phyloP scores from a whole-genome alignment of 35 echinoderm and acorn worm genomes.

The Ophioderma brevispina region DNA sequence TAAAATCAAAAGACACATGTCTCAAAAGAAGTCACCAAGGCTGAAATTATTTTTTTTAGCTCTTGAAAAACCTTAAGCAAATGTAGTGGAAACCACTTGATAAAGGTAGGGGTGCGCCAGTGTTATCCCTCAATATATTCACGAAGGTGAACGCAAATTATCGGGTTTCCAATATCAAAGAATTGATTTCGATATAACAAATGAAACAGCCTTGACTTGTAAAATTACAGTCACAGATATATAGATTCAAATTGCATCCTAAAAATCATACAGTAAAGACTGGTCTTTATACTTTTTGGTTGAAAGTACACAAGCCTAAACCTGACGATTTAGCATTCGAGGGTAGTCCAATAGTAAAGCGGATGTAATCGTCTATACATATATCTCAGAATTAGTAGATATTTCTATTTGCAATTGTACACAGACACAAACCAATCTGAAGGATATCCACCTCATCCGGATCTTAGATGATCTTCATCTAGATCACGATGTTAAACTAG shows the following conservation, averaged over 20 bases:
- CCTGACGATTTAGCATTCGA: background rate
- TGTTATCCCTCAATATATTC: background rate
- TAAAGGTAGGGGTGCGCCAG: background rate
- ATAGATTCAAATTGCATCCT: background rate
- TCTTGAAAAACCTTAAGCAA: background rate
- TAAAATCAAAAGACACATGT: background rate
- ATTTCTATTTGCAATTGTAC: background rate
- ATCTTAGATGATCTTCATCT: no score
- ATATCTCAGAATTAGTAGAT: background rate
- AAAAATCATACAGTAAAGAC: background rate
- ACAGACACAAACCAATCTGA: background rate
- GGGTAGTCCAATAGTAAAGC: no score
- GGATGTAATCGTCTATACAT: background rate
- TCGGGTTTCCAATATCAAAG: background rate
- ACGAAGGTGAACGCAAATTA: background rate
- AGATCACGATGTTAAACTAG: no score
- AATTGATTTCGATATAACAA: background rate
- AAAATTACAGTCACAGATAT: background rate
- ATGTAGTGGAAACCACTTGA: background rate
- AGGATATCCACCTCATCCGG: no score
- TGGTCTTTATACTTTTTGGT: background rate
- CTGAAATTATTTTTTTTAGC: background rate
- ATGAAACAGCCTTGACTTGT: background rate
- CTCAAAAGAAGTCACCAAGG: no score
- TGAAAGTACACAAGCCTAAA: background rate